Base-by-base conservation (phyloP, 2,888 invertebrate genomes). In the Pilophorus perplexus region DNA sequence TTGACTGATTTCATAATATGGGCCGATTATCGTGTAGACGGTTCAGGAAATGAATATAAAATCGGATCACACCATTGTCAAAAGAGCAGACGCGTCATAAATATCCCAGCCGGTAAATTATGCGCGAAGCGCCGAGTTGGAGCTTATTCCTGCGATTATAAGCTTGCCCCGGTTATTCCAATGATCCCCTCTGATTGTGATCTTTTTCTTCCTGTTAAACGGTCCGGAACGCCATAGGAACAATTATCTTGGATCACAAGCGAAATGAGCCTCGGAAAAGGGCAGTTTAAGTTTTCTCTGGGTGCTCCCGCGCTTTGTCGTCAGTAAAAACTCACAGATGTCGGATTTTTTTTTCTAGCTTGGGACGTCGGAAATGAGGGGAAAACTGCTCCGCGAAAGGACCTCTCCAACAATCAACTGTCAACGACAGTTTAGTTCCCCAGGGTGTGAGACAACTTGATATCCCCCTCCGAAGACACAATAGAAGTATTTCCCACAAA, bases 121-220 rank as follows among this genome's bases (percentile, higher is more conserved):
- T n/a, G n/a, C n/a, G n/a, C n/a, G n/a, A n/a, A n/a, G n/a, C n/a
- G n/a, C n/a, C n/a, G n/a, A n/a, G n/a, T n/a, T n/a, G n/a, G n/a
- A n/a, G n/a, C n/a, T n/a, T n/a, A n/a, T n/a, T n/a, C n/a, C n/a
- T n/a, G n/a, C n/a, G n/a, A n/a, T n/a, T n/a, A n/a, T n/a, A n/a
- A n/a, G n/a, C n/a, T n/a, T n/a, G n/a, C n/a, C n/a, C n/a, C n/a
- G n/a, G n/a, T n/a, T n/a, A n/a, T n/a, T n/a, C n/a, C n/a, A n/a
- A n/a, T n/a, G n/a, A n/a, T n/a, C n/a, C n/a, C n/a, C n/a, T n/a
- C 33, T 33, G 50, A 27, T 50, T 20, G 27, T 14, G 50, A 50
- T 5, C 22, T 48, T 2, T 50, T 50, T 8, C 50, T 50, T 23
- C 27, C 8, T 27, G 50, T 50, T 25, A 50, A 50, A 50, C 50